Conservation (phyloP, 2,888 invertebrate genomes). For the Ormyrus nitidulus region DNA sequence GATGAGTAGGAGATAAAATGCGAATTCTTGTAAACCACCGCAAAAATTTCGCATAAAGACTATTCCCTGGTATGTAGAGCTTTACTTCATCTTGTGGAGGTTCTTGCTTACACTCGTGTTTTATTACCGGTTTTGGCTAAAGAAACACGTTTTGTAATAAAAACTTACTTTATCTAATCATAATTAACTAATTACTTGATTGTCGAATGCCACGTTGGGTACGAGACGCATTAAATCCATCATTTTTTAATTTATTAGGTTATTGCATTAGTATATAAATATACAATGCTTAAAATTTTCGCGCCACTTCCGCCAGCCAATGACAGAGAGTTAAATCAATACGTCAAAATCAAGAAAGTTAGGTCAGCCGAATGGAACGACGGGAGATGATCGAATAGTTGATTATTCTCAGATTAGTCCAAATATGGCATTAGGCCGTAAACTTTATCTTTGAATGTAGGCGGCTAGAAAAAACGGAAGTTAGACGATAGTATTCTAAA, state of each 20-base stretch:
- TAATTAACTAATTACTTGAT: too few species aligned
- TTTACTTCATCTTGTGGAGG: conserved; percentile 59
- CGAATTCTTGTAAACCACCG: conserved; percentile 61
- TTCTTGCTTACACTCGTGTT: conserved; percentile 62
- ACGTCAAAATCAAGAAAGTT: too few species aligned
- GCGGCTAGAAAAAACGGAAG: conserved; percentile 18
- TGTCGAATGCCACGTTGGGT: not conserved
- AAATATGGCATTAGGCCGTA: conserved; percentile 46
- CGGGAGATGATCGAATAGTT: too few species aligned
- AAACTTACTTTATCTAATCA: not conserved
- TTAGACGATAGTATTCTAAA: not conserved
- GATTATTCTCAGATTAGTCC: not conserved
- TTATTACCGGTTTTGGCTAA: conserved; percentile 35
- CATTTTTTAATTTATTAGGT: too few species aligned
- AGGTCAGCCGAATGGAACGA: too few species aligned
- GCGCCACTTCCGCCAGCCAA: not conserved
- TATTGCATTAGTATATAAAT: too few species aligned
- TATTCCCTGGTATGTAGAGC: conserved; percentile 54
- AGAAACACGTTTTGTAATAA: not conserved
- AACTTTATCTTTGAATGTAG: conserved; percentile 42
- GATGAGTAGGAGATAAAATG: conserved; percentile 64
- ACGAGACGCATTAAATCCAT: conserved; percentile 50
- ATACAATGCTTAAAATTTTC: conserved; percentile 18
- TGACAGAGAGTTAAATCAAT: not conserved
- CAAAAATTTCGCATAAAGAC: conserved; percentile 51